A percentile compares a stretch with the other conserved stretches of the same genome.
Evolutionary conservation across 2,113 vertebrate species (phyloP).

Genomic region (Phaetusa simplex): DNA sequence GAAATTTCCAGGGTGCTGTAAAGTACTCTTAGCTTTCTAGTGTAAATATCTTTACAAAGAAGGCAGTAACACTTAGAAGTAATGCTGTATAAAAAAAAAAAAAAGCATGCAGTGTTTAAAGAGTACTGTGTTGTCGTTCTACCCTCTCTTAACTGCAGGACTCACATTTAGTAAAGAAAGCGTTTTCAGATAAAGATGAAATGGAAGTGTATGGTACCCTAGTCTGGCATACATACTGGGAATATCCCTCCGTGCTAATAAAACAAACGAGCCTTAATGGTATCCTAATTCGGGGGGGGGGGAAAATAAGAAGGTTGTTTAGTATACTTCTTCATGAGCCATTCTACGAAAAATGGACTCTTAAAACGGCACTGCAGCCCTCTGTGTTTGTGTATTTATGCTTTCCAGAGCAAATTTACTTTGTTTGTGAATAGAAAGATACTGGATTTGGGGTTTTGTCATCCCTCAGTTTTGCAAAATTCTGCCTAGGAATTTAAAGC

Average conservation of each 20-base stretch:
- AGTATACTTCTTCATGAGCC: neutral
- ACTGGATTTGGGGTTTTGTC: neutral
- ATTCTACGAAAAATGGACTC: neutral
- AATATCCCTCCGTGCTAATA: neutral
- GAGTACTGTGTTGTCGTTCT: neutral
- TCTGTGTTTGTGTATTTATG: neutral
- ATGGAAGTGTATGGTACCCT: neutral
- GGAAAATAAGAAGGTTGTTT: neutral
- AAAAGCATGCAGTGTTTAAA: neutral
- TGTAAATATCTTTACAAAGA: slow-evolving; percentile 40
- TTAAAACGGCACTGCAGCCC: neutral
- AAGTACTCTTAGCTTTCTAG: slow-evolving; percentile 40
- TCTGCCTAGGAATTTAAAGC: slow-evolving; percentile 33
- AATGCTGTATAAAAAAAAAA: neutral
- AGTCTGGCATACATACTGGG: neutral
- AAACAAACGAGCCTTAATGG: neutral
- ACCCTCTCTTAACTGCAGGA: neutral
- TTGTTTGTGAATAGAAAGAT: neutral
- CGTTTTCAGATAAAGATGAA: neutral
- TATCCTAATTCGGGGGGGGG: neutral
- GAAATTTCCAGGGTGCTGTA: slow-evolving; percentile 49
- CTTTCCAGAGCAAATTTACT: neutral
- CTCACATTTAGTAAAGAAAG: neutral
- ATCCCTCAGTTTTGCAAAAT: slow-evolving; percentile 10
- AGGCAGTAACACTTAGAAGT: neutral